Evolutionary conservation across 2,113 vertebrate genomes (phyloP), one percentile per base, ranked within the genome.

Genomic region (Chunga burmeisteri): DNA sequence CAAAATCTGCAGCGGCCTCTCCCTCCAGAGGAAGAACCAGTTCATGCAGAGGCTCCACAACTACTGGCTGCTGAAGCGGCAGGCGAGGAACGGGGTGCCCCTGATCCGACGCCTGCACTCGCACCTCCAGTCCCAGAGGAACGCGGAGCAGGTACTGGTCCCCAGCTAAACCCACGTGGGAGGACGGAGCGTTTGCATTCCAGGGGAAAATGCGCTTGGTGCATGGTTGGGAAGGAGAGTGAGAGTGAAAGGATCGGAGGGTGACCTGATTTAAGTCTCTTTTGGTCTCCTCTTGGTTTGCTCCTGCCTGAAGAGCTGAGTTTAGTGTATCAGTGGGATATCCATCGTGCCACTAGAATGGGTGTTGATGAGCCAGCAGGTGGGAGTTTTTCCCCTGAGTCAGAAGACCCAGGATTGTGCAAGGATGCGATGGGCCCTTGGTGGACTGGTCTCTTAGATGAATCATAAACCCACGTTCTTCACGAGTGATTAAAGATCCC

Each of bases 31-130:
- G 97, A 99, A 99, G 98, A 99, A 97, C 97, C 99, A 99, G 96
- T 99, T 99, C 97, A 99, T 99, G 98, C 99, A 99, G 95, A 98
- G 99, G 95, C 98, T 99, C 72, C 99, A 99, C 97, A 99, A 94
- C 96, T 99, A 99, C 97, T 99, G 99, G 99, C 98, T 99, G 85
- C 96, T 99, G 96, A 99, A 99, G 95, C 98, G 99, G 20, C 99
- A 99, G 97, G 99, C 99, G 0, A 98, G 99, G 97, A 99, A 99
- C 1, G 99, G 99, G 20, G 99, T 99, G 58, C 99, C 99, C 22
- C 98, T 99, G 75, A 99, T 99, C 90, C 98, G 99, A 15, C 99
- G 98, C 78, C 98, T 99, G 81, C 99, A 99, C 96, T 99, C 98
- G 2, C 99, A 98, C 88, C 84, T 99, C 88, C 99, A 99, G 94